A percentile compares a stretch with the other conserved stretches of the same genome.
Evolutionary conservation across 2,888 invertebrate species (phyloP).

Genomic region (Eretmocerus hayati): DNA sequence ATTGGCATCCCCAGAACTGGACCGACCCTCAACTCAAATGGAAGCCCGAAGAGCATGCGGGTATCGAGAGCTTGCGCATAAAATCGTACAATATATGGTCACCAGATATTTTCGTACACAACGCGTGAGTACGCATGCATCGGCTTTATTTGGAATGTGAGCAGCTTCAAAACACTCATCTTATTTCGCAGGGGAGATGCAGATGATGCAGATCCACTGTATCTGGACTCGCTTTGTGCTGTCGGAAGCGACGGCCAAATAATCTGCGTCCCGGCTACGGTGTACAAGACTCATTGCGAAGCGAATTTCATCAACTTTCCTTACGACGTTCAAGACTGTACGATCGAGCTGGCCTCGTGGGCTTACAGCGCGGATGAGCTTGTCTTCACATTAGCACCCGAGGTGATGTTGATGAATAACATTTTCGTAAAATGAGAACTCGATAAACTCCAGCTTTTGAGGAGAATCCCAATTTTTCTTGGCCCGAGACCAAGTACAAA

Average conservation of each 20-base stretch:
- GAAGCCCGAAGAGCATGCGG: conserved; percentile 61
- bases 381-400: conserved; percentile 36
- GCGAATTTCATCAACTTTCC: conserved; percentile 58
- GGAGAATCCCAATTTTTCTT: too few relatives aligned
- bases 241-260: conserved; percentile 52
- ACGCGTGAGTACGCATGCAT: conserved; percentile 48
- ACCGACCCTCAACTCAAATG: conserved; percentile 66
- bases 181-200: conserved; percentile 14
- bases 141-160: not conserved
- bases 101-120: conserved; percentile 67
- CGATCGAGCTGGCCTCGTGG: conserved; percentile 59
- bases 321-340: conserved; percentile 59
- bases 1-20: conserved; percentile 50
- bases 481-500: too few relatives aligned
- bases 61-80: conserved; percentile 54
- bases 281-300: conserved; percentile 53
- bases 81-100: conserved; percentile 64
- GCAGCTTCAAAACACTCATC: not conserved
- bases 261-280: conserved; percentile 53
- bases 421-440: not conserved
- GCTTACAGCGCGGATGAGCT: conserved; percentile 57
- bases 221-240: conserved; percentile 47
- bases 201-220: conserved; percentile 13
- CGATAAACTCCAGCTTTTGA: too few relatives aligned
- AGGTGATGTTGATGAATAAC: not conserved